Conservation (phyloP, 2,888 invertebrate genomes). For the Megaustenia siamemsis region DNA sequence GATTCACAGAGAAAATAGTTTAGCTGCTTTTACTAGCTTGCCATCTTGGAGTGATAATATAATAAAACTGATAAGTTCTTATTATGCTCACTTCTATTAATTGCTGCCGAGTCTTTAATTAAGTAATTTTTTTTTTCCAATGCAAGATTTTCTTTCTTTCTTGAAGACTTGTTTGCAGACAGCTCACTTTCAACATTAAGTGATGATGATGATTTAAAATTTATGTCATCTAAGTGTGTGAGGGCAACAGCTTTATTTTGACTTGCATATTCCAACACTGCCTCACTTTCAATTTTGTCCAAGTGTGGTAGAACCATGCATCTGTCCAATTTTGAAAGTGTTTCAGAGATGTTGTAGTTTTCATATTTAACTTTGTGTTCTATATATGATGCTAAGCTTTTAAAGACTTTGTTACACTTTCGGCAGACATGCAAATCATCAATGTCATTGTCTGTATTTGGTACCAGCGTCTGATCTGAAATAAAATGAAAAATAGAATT, state of each 20-base stretch:
- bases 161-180: not conserved
- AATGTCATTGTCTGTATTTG: conserved; percentile 62
- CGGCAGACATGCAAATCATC: conserved; percentile 74
- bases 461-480: conserved; percentile 53
- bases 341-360: conserved; percentile 72
- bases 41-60: no score
- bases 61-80: no score
- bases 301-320: conserved; percentile 64
- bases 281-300: conserved; percentile 15
- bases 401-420: conserved; percentile 74
- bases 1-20: no score
- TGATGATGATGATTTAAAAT: not conserved
- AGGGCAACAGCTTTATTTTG: not conserved
- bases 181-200: not conserved
- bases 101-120: not conserved
- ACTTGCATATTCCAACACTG: not conserved
- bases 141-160: not conserved
- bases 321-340: conserved; percentile 65
- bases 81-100: not conserved
- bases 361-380: conserved; percentile 76
- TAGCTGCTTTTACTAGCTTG: no score
- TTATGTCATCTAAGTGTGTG: not conserved
- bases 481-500: not conserved
- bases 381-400: conserved; percentile 70
- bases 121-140: not conserved